Conservation (phyloP, 2,113 vertebrate species). For the Mesoclemmys tuberculata region DNA sequence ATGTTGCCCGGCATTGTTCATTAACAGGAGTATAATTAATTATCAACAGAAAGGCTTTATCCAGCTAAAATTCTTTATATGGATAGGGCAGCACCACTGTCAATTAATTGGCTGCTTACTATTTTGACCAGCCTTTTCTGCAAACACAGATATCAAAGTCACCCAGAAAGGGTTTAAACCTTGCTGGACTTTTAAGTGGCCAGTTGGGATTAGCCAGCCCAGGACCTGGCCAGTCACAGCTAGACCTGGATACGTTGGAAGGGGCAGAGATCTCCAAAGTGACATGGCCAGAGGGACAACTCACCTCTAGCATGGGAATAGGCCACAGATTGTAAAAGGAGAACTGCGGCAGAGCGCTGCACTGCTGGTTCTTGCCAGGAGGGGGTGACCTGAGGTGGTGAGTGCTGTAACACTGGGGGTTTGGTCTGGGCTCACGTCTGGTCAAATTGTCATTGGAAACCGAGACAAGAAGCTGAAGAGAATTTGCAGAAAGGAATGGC, state of each 20-base stretch:
- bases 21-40: conserved; percentile 32
- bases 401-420: not conserved
- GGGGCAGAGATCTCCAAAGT: not conserved
- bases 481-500: not conserved
- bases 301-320: not conserved
- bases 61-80: not conserved
- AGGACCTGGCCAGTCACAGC: not conserved
- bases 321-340: not conserved
- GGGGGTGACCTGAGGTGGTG: not conserved
- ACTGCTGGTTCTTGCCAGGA: not conserved
- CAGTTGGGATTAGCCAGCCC: not conserved
- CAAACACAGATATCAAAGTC: rapidly evolving
- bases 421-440: not conserved
- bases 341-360: not conserved
- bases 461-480: not conserved
- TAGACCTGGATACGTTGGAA: not conserved
- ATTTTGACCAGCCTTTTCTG: not conserved
- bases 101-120: conserved; percentile 15
- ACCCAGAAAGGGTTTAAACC: not conserved
- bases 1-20: not conserved
- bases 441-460: not conserved
- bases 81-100: not conserved
- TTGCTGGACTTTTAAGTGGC: not conserved
- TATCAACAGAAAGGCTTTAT: conserved; percentile 45
- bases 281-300: not conserved